Base-by-base conservation (phyloP, 2,797 vertebrate genomes). In the Platalea minor region DNA sequence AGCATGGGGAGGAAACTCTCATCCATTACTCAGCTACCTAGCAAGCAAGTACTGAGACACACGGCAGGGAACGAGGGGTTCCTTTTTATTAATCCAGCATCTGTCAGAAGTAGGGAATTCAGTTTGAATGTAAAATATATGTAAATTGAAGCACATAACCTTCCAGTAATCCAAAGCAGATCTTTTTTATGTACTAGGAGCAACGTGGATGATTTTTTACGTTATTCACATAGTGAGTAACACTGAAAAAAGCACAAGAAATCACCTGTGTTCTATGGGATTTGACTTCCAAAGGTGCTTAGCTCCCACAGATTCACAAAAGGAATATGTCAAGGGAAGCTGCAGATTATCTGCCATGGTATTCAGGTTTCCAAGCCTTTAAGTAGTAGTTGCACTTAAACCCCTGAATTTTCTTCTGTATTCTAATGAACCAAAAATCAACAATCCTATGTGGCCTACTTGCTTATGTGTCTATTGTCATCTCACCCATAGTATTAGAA, bases 61-160 rank as follows among this genome's bases (percentile, higher is more conserved):
- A 59, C 3, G 4, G 1, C 0, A 5, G 17, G 28, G 13, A 54
- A 54, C 37, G 41, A 2, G 6, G 4, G 8, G 2, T 9, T 84
- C 16, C 15, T 43, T 73, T 48, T 65, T 61, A 39, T 59, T 91
- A 69, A 78, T 37, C 31, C 75, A 84, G 60, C 31, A 80, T 60
- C 45, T 88, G 7, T 45, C 73, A 91, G 29, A 84, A 89, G 14
- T 3, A 82, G 35, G 39, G 8, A 89, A 91, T 63, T 70, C 68
- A 46, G 6, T 73, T 56, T 37, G 43, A 89, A 45, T 37, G 17
- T 33, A 69, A 91, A 51, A 86, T 33, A 72, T 21, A 83, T 51
- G 60, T 43, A 68, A 93, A 83, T 5, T 51, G 51, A 86, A 76
- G 35, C 7, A 45, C 23, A 37, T 33, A 76, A 79, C 4, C 37